Conservation (phyloP, 2,888 invertebrate genomes). For the Dione vanillae region DNA sequence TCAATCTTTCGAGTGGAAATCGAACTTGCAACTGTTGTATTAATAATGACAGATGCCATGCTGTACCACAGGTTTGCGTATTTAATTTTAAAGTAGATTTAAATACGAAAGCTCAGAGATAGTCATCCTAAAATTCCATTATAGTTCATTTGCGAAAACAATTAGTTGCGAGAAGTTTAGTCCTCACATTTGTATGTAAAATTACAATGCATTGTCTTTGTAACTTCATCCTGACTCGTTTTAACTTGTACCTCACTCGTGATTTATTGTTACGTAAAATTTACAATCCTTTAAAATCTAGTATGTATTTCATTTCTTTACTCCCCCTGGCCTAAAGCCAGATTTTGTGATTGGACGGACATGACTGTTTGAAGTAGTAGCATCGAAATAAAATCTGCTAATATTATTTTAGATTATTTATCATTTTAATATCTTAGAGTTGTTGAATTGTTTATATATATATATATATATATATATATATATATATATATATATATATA, state of each 20-base stretch:
- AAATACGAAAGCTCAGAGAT: too few species aligned
- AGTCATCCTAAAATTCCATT: slow-evolving; percentile 16
- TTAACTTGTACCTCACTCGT: slow-evolving; percentile 46
- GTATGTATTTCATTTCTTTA: slow-evolving; percentile 41
- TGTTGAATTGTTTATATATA: neutral
- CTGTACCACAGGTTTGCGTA: too few species aligned
- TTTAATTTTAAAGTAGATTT: too few species aligned
- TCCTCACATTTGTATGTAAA: slow-evolving; percentile 46
- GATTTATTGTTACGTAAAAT: slow-evolving; percentile 42
- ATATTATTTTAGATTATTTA: slow-evolving; percentile 2
- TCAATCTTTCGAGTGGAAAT: too few species aligned
- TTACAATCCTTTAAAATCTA: slow-evolving; percentile 44
- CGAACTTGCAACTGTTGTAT: too few species aligned
- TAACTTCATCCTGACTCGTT: slow-evolving; percentile 54
- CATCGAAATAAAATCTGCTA: neutral
- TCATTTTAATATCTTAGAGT: neutral
- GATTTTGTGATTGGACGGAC: slow-evolving; percentile 44
- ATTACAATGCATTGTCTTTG: slow-evolving; percentile 60
- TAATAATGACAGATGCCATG: too few species aligned
- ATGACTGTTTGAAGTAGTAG: slow-evolving; percentile 33
- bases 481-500: too few species aligned
- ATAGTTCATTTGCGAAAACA: slow-evolving; percentile 27
- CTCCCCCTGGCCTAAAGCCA: slow-evolving; percentile 41
- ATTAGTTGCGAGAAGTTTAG: slow-evolving; percentile 47
- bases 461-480: too few species aligned